Conservation (phyloP, 2,888 invertebrate species). For the Xestia rhomboidea region DNA sequence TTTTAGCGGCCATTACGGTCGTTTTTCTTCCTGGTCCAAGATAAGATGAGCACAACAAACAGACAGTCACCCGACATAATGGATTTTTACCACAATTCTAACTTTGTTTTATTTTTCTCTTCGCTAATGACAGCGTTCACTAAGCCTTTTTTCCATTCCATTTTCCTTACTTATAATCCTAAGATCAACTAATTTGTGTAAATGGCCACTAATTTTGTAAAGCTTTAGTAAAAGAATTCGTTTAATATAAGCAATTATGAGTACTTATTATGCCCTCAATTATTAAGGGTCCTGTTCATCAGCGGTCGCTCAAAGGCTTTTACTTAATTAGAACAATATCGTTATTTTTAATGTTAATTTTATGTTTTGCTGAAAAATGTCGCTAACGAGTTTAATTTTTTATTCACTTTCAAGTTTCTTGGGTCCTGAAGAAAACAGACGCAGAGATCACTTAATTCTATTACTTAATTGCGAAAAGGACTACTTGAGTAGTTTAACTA, state of each 20-base stretch:
- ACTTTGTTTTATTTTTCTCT: constrained; percentile 51
- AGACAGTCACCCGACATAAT: constrained; percentile 58
- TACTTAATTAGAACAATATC: constrained; percentile 48
- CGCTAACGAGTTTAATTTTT: constrained; percentile 24
- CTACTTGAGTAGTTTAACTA: not conserved
- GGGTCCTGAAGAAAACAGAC: not conserved
- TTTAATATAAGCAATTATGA: constrained; percentile 48
- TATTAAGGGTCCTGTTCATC: constrained; percentile 35
- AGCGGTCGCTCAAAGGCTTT: constrained; percentile 27
- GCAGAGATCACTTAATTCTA: constrained; percentile 1
- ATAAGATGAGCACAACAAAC: constrained; percentile 40
- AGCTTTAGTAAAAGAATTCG: constrained; percentile 20
- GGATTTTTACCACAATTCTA: constrained; percentile 67
- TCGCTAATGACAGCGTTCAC: constrained; percentile 11
- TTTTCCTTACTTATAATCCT: constrained; percentile 25
- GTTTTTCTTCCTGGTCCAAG: constrained; percentile 60
- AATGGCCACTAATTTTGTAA: constrained; percentile 17
- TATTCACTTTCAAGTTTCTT: constrained; percentile 28
- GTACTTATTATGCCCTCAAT: constrained; percentile 29
- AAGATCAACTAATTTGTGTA: constrained; percentile 35
- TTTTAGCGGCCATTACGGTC: constrained; percentile 65
- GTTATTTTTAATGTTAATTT: constrained; percentile 34
- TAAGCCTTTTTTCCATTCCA: constrained; percentile 42
- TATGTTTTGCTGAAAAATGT: constrained; percentile 27
- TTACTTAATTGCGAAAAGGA: not conserved